phyloP scores from a whole-genome alignment of 2,797 vertebrate genomes.

The Melanotaenia maccullochi region DNA sequence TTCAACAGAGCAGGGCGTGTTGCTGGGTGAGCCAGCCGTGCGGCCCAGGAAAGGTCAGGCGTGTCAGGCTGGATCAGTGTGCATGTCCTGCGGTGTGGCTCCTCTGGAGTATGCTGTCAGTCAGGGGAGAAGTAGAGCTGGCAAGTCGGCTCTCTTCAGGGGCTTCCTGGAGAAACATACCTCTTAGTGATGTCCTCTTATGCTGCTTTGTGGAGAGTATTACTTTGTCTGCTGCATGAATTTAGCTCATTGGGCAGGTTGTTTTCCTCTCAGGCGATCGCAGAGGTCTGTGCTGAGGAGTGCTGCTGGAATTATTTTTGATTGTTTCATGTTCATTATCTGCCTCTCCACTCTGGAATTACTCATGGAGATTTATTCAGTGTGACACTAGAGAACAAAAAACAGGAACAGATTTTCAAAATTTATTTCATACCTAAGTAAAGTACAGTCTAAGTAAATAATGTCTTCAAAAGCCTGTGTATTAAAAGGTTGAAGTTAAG shows the following conservation, averaged over 20 bases:
- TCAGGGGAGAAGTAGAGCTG: constrained; percentile 69
- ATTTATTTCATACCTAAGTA: constrained; percentile 16
- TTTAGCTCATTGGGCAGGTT: constrained; percentile 44
- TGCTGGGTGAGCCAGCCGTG: constrained; percentile 50
- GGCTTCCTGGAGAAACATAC: constrained; percentile 61
- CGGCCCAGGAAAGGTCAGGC: constrained; percentile 80
- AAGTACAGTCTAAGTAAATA: constrained; percentile 20
- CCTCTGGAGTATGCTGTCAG: constrained; percentile 72
- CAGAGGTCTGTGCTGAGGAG: constrained; percentile 20
- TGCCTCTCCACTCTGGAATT: constrained; percentile 22
- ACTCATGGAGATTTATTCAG: constrained; percentile 30
- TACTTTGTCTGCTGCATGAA: constrained; percentile 38
- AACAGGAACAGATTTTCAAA: constrained; percentile 30
- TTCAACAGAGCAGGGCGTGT: constrained; percentile 60
- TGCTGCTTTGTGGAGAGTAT: constrained; percentile 54
- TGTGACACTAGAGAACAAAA: constrained; percentile 24
- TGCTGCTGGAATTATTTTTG: constrained; percentile 20
- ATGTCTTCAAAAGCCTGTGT: constrained; percentile 21
- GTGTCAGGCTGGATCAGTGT: constrained; percentile 80
- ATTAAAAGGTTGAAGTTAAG: constrained; percentile 29
- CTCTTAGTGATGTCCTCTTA: constrained; percentile 68
- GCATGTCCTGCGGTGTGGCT: constrained; percentile 59
- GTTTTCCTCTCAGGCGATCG: constrained; percentile 43
- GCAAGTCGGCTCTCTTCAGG: constrained; percentile 42
- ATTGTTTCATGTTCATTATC: constrained; percentile 43